phyloP scores from a whole-genome alignment of 2,888 invertebrate species.

The Ormyrus nitidulus region DNA sequence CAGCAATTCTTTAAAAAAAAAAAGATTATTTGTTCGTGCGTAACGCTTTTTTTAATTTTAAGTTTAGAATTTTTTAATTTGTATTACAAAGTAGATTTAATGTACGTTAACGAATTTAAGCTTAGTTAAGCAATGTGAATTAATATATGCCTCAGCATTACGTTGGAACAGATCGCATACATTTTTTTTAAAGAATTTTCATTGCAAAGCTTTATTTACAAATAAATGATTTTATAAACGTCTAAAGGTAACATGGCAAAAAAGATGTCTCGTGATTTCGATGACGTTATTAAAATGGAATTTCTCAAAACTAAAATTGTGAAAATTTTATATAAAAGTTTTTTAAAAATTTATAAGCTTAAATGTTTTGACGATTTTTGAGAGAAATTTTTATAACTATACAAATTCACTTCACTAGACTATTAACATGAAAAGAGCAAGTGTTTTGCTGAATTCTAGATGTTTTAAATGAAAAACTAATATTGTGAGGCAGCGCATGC shows the following conservation, averaged over 20 bases:
- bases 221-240: background rate
- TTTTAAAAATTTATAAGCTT: background rate
- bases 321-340: background rate
- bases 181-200: too few species aligned
- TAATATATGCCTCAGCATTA: too few species aligned
- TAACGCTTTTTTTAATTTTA: background rate
- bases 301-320: background rate
- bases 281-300: background rate
- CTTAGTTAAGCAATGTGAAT: too few species aligned
- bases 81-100: background rate
- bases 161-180: too few species aligned
- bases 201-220: too few species aligned
- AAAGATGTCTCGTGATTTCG: background rate
- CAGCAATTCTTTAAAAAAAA: too few species aligned
- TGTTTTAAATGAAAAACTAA: conserved; percentile 17
- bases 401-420: conserved; percentile 3
- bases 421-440: conserved; percentile 2
- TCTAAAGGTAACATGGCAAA: conserved; percentile 22
- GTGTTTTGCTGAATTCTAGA: conserved; percentile 9
- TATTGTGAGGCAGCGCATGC: conserved; percentile 41
- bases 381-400: conserved; percentile 1
- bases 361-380: conserved; percentile 1
- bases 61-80: background rate
- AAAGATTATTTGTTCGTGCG: too few species aligned
- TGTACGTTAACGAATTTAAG: background rate